These are phyloP conservation scores for Argya squamiceps DNA, from an alignment of 2,797 vertebrate species.

Conservation along the genomic window DNA sequence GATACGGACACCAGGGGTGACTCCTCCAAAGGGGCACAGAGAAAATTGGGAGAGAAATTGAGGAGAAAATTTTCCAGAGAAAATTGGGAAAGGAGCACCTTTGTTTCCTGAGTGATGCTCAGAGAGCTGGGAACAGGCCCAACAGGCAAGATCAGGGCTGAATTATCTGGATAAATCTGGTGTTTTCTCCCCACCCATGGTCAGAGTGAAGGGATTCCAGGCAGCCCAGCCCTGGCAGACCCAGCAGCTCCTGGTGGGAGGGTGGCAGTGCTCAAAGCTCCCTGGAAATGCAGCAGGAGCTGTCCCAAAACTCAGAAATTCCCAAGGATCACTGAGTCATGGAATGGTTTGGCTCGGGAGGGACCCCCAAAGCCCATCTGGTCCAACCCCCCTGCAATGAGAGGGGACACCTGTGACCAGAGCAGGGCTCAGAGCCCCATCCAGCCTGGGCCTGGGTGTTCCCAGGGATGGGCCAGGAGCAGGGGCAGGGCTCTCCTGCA, in stretches of 20 bases:
- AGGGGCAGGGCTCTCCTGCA: neutral
- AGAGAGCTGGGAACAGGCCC: no score
- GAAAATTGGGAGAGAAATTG: neutral
- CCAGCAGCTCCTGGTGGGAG: accelerated
- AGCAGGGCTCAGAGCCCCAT: accelerated
- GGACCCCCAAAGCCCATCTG: neutral
- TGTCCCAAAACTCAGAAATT: neutral
- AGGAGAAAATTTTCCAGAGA: neutral
- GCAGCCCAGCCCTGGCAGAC: neutral
- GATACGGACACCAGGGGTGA: accelerated
- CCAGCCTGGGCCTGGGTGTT: neutral
- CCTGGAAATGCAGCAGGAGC: accelerated
- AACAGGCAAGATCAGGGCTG: neutral
- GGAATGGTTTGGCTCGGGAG: neutral
- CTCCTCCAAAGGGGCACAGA: neutral
- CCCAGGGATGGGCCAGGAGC: neutral
- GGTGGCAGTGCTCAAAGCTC: accelerated
- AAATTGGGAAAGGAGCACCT: neutral
- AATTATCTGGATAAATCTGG: accelerated
- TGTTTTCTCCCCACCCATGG: neutral
- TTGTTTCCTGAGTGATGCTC: neutral
- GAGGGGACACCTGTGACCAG: neutral
- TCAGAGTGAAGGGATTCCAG: accelerated
- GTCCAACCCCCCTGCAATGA: neutral
- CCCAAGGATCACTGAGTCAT: accelerated